Percentiles rank a stretch among this genome's conserved stretches.
Evolutionary conservation across 2,888 invertebrate species (phyloP).

Genomic region (Allacma fusca): DNA sequence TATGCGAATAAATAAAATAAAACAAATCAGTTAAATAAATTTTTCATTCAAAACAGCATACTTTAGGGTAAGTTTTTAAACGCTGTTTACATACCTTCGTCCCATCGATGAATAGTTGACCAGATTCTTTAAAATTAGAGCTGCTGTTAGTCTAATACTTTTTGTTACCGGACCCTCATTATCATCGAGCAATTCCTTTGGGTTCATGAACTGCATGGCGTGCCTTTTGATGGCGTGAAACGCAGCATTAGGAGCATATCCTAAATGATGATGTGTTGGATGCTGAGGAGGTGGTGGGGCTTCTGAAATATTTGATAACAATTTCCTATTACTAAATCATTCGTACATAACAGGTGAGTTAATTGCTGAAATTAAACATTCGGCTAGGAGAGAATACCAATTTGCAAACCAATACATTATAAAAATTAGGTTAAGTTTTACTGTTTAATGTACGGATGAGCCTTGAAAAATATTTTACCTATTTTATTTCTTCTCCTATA

Average conservation of each 20-base stretch:
- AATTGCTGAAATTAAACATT: too few relatives aligned
- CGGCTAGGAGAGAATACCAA: too few relatives aligned
- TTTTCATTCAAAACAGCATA: too few relatives aligned
- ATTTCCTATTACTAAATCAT: too few relatives aligned
- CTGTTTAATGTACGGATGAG: too few relatives aligned
- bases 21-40: too few relatives aligned
- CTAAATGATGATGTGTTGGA: conserved; percentile 75
- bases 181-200: conserved; percentile 92
- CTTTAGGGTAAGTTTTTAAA: background rate
- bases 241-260: conserved; percentile 94
- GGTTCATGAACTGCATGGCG: conserved; percentile 87
- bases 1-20: too few relatives aligned
- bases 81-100: conserved; percentile 74
- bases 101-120: conserved; percentile 93
- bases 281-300: conserved; percentile 68
- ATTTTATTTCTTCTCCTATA: conserved; percentile 60
- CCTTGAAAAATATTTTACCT: conserved; percentile 44
- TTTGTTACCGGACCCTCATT: conserved; percentile 99
- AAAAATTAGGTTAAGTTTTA: too few relatives aligned
- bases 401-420: too few relatives aligned
- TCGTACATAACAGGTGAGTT: too few relatives aligned
- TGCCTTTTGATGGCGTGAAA: conserved; percentile 96
- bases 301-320: conserved; percentile 60
- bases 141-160: conserved; percentile 96
- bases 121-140: conserved; percentile 95